Evolutionary conservation across 2,113 vertebrate genomes (phyloP).

Genomic region (Cyanoliseus patagonus): DNA sequence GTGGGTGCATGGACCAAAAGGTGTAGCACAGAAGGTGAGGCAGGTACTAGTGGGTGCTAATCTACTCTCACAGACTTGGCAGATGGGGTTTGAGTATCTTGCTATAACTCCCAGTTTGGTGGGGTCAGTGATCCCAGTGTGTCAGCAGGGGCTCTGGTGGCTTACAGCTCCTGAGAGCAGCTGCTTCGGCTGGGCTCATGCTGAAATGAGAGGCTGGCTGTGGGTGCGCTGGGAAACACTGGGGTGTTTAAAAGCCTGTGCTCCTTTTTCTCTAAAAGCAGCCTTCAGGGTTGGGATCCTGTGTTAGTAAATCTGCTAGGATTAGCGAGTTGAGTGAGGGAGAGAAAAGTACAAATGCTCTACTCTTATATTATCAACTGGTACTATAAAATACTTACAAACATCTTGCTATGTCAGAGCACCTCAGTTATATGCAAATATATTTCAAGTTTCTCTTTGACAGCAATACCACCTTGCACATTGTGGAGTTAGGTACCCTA

Average conservation of each 20-base stretch:
- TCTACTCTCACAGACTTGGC: neutral
- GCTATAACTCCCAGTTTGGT: neutral
- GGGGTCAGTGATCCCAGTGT: neutral
- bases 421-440: neutral
- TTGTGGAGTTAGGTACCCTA: neutral
- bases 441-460: constrained; percentile 5
- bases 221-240: neutral
- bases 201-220: neutral
- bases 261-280: neutral
- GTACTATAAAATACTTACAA: constrained; percentile 5
- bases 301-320: neutral
- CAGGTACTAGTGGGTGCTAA: neutral
- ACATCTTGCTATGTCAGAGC: neutral
- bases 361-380: neutral
- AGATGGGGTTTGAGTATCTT: neutral
- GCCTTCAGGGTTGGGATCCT: neutral
- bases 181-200: neutral
- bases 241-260: neutral
- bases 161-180: neutral
- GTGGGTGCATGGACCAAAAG: neutral
- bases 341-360: neutral
- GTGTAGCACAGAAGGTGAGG: neutral
- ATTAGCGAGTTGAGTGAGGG: neutral
- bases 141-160: neutral
- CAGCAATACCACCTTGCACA: constrained; percentile 38